These are phyloP conservation scores for Oreochromis mossambicus DNA, from an alignment of 2,797 vertebrate species.

Conservation along the genomic window DNA sequence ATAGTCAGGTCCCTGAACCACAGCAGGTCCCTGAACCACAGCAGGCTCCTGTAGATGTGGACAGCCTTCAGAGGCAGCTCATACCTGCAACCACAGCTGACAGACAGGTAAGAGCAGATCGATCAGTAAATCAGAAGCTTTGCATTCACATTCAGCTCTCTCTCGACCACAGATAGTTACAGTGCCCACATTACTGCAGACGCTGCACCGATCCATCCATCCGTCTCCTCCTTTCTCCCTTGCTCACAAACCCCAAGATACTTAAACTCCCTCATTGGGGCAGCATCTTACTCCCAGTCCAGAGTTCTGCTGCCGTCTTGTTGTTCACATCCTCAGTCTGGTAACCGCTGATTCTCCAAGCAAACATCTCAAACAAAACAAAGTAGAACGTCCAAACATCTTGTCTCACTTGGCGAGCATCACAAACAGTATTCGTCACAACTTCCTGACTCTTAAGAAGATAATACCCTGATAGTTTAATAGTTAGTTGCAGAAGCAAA, in stretches of 20 bases:
- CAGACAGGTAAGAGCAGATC: background rate
- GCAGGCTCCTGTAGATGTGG: background rate
- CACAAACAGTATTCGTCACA: background rate
- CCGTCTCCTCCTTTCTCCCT: background rate
- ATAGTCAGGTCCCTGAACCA: rapidly evolving
- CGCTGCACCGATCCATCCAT: rapidly evolving
- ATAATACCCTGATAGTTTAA: background rate
- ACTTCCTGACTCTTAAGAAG: background rate
- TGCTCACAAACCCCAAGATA: background rate
- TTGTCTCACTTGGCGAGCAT: background rate
- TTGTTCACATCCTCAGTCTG: background rate
- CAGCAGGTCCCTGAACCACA: background rate
- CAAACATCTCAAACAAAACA: background rate
- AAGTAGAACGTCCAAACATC: background rate
- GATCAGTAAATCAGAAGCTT: background rate
- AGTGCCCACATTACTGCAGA: rapidly evolving
- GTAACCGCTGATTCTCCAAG: background rate
- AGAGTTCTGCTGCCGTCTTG: rapidly evolving
- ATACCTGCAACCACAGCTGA: background rate
- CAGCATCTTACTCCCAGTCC: background rate
- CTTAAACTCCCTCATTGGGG: background rate
- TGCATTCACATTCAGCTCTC: background rate
- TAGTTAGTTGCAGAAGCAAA: background rate
- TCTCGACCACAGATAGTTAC: rapidly evolving
- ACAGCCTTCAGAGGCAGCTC: background rate